phyloP scores from a whole-genome alignment of 2,113 vertebrate species.

The Pontoporia blainvillei region DNA sequence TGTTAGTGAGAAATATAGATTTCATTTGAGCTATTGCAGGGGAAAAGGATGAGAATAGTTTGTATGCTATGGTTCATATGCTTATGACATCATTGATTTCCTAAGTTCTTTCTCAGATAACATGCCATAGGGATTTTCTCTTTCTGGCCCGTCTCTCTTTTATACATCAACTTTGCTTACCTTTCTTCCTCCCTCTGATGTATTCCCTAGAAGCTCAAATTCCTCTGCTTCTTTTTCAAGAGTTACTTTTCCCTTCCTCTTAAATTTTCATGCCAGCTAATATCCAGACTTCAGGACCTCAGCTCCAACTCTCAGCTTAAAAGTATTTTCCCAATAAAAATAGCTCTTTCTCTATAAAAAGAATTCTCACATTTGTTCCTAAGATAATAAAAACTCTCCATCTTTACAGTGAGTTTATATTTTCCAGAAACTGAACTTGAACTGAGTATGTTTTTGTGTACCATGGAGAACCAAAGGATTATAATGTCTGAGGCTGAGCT shows the following conservation, averaged over 20 bases:
- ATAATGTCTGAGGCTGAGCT: background rate
- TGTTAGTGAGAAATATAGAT: background rate
- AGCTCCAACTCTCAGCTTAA: background rate
- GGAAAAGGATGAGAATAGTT: background rate
- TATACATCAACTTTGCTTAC: background rate
- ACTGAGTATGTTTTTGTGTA: background rate
- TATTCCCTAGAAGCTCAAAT: background rate
- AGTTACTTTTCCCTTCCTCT: background rate
- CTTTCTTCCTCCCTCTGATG: background rate
- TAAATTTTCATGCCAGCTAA: background rate
- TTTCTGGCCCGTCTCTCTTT: background rate
- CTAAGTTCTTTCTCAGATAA: background rate
- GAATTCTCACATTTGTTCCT: background rate
- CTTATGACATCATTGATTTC: background rate
- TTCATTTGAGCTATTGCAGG: background rate
- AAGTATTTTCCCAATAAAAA: background rate
- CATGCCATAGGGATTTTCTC: background rate
- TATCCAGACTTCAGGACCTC: background rate
- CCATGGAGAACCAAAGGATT: background rate
- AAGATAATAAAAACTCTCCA: background rate
- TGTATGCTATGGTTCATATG: background rate
- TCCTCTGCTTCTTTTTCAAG: background rate
- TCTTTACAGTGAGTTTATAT: background rate
- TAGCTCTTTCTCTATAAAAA: background rate
- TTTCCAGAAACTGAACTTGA: constrained; percentile 4